Evolutionary conservation across 2,113 vertebrate genomes (phyloP).

Genomic region (Aldabrachelys gigantea): DNA sequence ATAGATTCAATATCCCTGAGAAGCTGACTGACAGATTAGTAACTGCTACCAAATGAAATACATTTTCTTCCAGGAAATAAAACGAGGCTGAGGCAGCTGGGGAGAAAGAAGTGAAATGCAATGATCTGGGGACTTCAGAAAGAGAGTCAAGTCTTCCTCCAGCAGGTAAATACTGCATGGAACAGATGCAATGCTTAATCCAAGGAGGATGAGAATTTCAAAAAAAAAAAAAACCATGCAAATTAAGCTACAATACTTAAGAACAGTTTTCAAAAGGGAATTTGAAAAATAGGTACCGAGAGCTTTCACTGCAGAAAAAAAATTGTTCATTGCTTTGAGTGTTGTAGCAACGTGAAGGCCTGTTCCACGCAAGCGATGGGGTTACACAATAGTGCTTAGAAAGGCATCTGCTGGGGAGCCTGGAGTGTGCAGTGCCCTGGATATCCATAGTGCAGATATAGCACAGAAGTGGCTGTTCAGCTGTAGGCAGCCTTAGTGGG

Average conservation of each 20-base stretch:
- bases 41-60: slow-evolving; percentile 1
- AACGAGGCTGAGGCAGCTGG: background rate
- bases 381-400: background rate
- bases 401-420: background rate
- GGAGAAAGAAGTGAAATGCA: accelerated
- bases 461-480: background rate
- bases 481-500: background rate
- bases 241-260: background rate
- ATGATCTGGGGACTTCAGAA: background rate
- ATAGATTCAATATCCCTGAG: slow-evolving; percentile 49
- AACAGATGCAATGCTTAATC: background rate
- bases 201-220: background rate
- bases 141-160: background rate
- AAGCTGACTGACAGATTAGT: slow-evolving; percentile 65
- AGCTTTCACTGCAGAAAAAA: background rate
- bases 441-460: background rate
- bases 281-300: background rate
- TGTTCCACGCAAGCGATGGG: background rate
- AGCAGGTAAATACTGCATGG: background rate
- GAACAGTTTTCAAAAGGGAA: background rate
- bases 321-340: background rate
- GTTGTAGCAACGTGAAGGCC: background rate
- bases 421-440: no score
- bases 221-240: background rate
- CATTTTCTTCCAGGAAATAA: slow-evolving; percentile 45